These are phyloP conservation scores for Eupithecia abbreviata DNA, from an alignment of 2,888 invertebrate genomes.

Conservation along the genomic window DNA sequence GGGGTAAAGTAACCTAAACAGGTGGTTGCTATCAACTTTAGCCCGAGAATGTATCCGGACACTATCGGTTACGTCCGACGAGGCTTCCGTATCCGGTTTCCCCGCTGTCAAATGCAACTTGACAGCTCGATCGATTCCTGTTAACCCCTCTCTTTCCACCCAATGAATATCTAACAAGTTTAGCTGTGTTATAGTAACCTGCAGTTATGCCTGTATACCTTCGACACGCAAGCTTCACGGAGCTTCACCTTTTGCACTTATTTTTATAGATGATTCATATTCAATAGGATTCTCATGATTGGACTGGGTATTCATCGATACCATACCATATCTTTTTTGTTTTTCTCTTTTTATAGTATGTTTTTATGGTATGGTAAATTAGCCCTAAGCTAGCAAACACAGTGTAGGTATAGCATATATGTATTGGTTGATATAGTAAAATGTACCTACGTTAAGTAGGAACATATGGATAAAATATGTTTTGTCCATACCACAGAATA, in stretches of 20 bases:
- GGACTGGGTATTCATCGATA: neutral
- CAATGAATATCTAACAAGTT: constrained; percentile 8
- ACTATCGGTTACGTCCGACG: constrained; percentile 53
- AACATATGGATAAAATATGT: neutral
- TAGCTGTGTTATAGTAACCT: neutral
- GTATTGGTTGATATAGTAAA: too few relatives aligned
- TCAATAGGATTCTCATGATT: neutral
- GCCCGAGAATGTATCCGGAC: constrained; percentile 49
- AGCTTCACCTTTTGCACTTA: neutral
- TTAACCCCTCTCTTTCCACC: constrained; percentile 20
- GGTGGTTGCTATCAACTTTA: constrained; percentile 30
- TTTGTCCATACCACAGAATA: neutral
- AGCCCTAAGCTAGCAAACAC: neutral
- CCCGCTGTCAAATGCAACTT: constrained; percentile 29
- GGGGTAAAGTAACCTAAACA: constrained; percentile 9
- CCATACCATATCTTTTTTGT: neutral
- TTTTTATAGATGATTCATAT: neutral
- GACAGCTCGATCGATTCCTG: constrained; percentile 29
- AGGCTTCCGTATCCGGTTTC: constrained; percentile 60
- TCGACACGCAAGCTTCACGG: neutral
- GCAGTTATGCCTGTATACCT: neutral
- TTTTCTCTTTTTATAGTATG: neutral
- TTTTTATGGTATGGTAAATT: neutral
- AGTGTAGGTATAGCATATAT: too few relatives aligned
- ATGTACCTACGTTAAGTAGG: too few relatives aligned